These are phyloP conservation scores for Idaea biselata DNA, from an alignment of 2,888 invertebrate species.

Conservation along the genomic window DNA sequence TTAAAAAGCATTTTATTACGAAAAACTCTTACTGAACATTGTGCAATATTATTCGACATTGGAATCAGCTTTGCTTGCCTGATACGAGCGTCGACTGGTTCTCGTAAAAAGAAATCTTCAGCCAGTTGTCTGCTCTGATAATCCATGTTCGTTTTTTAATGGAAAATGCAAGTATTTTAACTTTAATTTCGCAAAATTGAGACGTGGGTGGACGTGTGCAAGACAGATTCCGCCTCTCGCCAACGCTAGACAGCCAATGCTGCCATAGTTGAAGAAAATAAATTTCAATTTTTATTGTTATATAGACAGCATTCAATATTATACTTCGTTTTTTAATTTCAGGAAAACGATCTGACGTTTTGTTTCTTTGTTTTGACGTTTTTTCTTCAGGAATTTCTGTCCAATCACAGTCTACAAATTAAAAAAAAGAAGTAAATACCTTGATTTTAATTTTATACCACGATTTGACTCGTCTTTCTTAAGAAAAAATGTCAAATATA, in stretches of 20 bases:
- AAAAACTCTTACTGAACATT: slow-evolving; percentile 25
- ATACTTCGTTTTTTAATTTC: too few relatives aligned
- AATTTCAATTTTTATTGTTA: too few relatives aligned
- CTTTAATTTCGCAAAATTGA: not conserved
- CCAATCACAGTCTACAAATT: too few relatives aligned
- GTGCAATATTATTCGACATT: slow-evolving; percentile 23
- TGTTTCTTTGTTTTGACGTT: too few relatives aligned
- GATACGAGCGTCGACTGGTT: slow-evolving; percentile 82
- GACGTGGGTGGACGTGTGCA: not conserved
- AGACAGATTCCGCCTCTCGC: not conserved
- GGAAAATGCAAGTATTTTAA: not conserved
- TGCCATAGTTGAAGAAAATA: not conserved
- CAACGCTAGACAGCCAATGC: not conserved
- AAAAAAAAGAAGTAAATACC: too few relatives aligned
- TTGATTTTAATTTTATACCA: too few relatives aligned
- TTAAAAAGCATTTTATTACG: slow-evolving; percentile 15
- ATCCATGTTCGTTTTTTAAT: slow-evolving; percentile 67
- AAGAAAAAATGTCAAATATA: too few relatives aligned
- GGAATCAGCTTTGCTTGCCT: slow-evolving; percentile 56
- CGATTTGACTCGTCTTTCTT: too few relatives aligned
- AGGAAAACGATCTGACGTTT: too few relatives aligned
- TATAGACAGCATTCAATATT: too few relatives aligned
- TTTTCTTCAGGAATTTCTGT: too few relatives aligned
- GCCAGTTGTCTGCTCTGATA: slow-evolving; percentile 79
- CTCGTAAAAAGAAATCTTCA: slow-evolving; percentile 83